Evolutionary conservation across 2,797 vertebrate genomes (phyloP), one percentile per base, ranked within the genome.

Genomic region (Ambastaia sidthimunki): DNA sequence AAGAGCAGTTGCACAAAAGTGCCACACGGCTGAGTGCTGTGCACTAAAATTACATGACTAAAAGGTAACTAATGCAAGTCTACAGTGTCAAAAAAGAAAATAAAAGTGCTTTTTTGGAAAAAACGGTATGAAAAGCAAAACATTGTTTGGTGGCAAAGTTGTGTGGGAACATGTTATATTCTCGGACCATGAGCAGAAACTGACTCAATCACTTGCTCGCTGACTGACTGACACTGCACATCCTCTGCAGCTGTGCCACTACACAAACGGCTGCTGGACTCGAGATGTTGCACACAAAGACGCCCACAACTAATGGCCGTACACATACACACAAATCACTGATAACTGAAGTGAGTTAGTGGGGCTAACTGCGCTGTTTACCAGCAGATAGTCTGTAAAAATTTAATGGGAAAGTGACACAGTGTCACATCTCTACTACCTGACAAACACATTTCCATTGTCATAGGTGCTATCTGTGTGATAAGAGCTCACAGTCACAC

Each of bases 231-330:
- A 81, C 66, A 50, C 52, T 59, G 31, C 19, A 76, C 74, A 71
- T 80, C 80, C 74, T 76, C 47, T 44, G 74, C 80, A 81, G 80
- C 74, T 76, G 80, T 81, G 34, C 73, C 54, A 41, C 34, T 47
- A 52, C 50, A 15, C 76, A 68, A 65, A 50, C n/a, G 11, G 41
- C 48, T 72, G 59, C 80, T 82, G 74, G 67, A 63, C 25, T 54
- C 67, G 52, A 48, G 23, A 52, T 48, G 18, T 21, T 44, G 60
- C 48, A 21, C 48, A 80, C 31, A 37, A 69, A 74, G 78, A 41
- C 67, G 63, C 54, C 37, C 71, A 62, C 16, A 48, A 60, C n/a
- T 59, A 63, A 65, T 31, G 57, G 67, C 15, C 7, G 13, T 41
- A 23, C 47, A 13, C 13, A 67, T 65, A 34, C 69, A 54, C 48